phyloP scores from a whole-genome alignment of 2,888 invertebrate species.

The Octonoba sinensis region DNA sequence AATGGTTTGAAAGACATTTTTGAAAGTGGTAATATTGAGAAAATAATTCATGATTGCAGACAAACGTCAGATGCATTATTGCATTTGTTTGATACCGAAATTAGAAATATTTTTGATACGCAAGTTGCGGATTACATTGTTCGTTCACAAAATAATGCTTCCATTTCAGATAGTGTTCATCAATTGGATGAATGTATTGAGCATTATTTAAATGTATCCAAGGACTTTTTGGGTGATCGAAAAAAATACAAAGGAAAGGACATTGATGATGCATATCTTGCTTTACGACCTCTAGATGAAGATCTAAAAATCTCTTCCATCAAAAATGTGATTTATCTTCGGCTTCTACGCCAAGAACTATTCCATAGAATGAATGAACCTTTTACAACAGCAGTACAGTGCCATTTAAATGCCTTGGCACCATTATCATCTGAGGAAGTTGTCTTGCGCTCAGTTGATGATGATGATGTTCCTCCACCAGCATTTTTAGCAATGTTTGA shows the following conservation, averaged over 20 bases:
- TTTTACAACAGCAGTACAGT: slow-evolving; percentile 1
- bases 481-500: too few relatives aligned
- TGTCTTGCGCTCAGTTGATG: too few relatives aligned
- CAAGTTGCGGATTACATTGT: slow-evolving; percentile 72
- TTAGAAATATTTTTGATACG: slow-evolving; percentile 77
- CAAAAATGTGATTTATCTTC: slow-evolving; percentile 33
- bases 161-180: not conserved
- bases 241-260: not conserved
- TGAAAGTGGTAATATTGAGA: slow-evolving; percentile 72
- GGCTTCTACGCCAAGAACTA: slow-evolving; percentile 3
- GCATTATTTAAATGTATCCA: slow-evolving; percentile 19
- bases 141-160: slow-evolving; percentile 2
- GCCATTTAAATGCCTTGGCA: not conserved
- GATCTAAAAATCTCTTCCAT: not conserved
- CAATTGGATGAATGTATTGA: slow-evolving; percentile 21
- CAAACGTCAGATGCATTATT: slow-evolving; percentile 76
- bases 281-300: not conserved
- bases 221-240: slow-evolving; percentile 11
- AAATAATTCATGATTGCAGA: slow-evolving; percentile 77
- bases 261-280: not conserved
- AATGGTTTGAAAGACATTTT: slow-evolving; percentile 73
- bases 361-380: not conserved
- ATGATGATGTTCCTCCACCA: too few relatives aligned
- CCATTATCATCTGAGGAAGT: too few relatives aligned
- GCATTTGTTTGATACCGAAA: slow-evolving; percentile 75